These are phyloP conservation scores for Operophtera brumata DNA, from an alignment of 2,888 invertebrate species.

Conservation along the genomic window DNA sequence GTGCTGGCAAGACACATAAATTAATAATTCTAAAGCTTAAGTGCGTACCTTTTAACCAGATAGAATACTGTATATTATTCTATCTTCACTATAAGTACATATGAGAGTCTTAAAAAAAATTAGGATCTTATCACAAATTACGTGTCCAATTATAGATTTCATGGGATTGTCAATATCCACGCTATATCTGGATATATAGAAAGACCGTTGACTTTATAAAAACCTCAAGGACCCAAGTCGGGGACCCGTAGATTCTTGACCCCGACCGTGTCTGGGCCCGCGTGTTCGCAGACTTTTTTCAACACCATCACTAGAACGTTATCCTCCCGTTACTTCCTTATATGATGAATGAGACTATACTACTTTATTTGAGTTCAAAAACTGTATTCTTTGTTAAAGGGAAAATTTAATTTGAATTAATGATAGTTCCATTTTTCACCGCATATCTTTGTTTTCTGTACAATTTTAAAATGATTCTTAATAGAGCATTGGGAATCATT, in stretches of 20 bases:
- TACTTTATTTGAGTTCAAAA: neutral
- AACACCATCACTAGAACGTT: constrained; percentile 43
- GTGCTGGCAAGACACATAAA: too few species aligned
- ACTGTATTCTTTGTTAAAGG: too few species aligned
- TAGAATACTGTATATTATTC: too few species aligned
- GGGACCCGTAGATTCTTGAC: constrained; percentile 72
- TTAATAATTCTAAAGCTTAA: too few species aligned
- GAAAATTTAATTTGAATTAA: too few species aligned
- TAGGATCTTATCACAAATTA: neutral
- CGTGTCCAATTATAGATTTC: constrained; percentile 26
- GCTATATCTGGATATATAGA: constrained; percentile 29
- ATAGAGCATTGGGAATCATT: too few species aligned
- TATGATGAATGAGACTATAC: constrained; percentile 14
- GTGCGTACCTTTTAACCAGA: too few species aligned
- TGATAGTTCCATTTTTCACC: too few species aligned
- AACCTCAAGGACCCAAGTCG: constrained; percentile 72
- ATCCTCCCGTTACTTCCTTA: constrained; percentile 36
- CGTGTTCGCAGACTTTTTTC: constrained; percentile 39
- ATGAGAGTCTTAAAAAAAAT: too few species aligned
- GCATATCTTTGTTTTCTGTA: too few species aligned
- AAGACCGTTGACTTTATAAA: constrained; percentile 57
- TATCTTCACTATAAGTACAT: too few species aligned
- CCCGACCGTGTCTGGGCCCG: constrained; percentile 51
- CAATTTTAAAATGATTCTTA: too few species aligned
- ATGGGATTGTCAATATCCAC: constrained; percentile 30